Evolutionary conservation across 37 sponge, comb jelly and placozoan genomes (phyloP).

Genomic region (Spongilla lacustris): DNA sequence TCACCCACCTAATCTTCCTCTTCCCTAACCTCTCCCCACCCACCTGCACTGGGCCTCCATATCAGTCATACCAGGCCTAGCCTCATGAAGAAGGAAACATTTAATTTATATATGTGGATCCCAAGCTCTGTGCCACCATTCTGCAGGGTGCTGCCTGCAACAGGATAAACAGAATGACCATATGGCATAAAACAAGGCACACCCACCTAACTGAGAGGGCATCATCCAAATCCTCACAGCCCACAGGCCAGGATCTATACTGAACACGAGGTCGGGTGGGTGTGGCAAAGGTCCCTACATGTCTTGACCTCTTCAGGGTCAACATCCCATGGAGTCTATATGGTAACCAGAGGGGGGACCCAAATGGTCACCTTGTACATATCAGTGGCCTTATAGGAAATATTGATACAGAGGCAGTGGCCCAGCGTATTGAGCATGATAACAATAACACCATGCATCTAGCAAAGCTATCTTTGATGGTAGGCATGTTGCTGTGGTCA

Average conservation of each 20-base stretch:
- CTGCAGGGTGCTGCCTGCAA: slow-evolving; percentile 56
- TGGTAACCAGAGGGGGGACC: too few relatives aligned
- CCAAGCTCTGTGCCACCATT: slow-evolving; percentile 68
- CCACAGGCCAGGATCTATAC: slow-evolving; percentile 82
- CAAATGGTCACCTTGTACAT: too few relatives aligned
- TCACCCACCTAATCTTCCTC: neutral
- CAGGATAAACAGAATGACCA: too few relatives aligned
- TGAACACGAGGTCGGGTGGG: slow-evolving; percentile 78
- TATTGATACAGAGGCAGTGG: too few relatives aligned
- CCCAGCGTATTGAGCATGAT: too few relatives aligned
- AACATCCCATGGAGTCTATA: slow-evolving; percentile 32
- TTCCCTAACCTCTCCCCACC: neutral
- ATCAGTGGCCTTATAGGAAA: too few relatives aligned
- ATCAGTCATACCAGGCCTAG: slow-evolving; percentile 60
- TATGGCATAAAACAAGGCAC: neutral
- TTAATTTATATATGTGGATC: slow-evolving; percentile 87
- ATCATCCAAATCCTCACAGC: slow-evolving; percentile 89
- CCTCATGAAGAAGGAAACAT: slow-evolving; percentile 81
- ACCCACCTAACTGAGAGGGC: slow-evolving; percentile 77
- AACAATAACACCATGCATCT: too few relatives aligned
- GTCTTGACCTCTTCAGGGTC: slow-evolving; percentile 18
- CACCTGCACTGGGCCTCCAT: slow-evolving; percentile 49
- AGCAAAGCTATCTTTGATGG: too few relatives aligned
- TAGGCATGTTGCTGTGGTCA: too few relatives aligned
- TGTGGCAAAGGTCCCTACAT: slow-evolving; percentile 42